Percentiles rank a stretch among this genome's conserved stretches.
phyloP scores from a whole-genome alignment of 2,888 invertebrate genomes.

The Campaea margaritaria region DNA sequence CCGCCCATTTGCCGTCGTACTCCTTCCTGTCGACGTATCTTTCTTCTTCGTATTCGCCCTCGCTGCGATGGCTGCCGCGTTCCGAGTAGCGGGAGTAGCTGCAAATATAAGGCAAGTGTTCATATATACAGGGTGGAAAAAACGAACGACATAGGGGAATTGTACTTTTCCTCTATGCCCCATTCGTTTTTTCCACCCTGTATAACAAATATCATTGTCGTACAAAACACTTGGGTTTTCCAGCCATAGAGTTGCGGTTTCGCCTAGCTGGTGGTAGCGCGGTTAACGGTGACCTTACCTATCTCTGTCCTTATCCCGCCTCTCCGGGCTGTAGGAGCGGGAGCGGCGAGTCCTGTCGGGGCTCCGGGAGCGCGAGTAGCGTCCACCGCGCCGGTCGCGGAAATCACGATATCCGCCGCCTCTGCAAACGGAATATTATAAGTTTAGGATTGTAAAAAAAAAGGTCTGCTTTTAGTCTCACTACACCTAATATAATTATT shows the following conservation, averaged over 20 bases:
- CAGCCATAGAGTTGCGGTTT: no score
- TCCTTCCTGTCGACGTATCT: conserved; percentile 86
- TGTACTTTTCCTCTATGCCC: no score
- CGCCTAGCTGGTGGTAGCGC: no score
- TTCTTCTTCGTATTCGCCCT: conserved; percentile 82
- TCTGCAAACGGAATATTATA: conserved; percentile 35
- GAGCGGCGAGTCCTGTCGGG: conserved; percentile 78
- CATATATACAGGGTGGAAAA: no score
- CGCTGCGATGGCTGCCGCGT: conserved; percentile 80
- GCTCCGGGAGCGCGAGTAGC: conserved; percentile 85
- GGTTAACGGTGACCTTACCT: conserved; percentile 56
- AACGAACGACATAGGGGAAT: no score
- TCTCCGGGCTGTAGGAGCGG: conserved; percentile 78
- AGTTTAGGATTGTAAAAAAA: no score
- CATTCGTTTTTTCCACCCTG: no score
- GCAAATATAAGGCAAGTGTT: conserved; percentile 23
- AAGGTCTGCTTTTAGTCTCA: neutral
- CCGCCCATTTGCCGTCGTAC: conserved; percentile 88
- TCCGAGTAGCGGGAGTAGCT: conserved; percentile 80
- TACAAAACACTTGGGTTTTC: no score
- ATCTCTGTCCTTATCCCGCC: conserved; percentile 80
- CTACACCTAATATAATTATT: no score
- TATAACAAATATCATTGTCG: no score
- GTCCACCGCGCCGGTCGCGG: conserved; percentile 86
- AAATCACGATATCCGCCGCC: conserved; percentile 87